phyloP scores from a whole-genome alignment of 2,113 vertebrate genomes.

The Cryptotis parvus region DNA sequence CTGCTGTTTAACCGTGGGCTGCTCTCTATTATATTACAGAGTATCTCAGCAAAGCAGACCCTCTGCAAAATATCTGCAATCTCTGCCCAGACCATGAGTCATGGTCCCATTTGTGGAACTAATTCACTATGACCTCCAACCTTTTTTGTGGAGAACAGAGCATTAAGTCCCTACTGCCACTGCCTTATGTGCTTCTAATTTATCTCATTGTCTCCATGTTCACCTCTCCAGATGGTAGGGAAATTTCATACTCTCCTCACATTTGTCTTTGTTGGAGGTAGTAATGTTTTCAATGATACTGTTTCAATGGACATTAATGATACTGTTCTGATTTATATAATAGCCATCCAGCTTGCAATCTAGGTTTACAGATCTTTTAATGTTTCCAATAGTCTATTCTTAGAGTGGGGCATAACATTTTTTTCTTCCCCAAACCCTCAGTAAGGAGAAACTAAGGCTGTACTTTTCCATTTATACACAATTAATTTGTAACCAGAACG shows the following conservation, averaged over 20 bases:
- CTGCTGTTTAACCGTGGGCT: background rate
- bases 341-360: background rate
- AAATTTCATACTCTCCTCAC: background rate
- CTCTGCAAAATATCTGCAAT: background rate
- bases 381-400: background rate
- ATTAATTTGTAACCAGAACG: background rate
- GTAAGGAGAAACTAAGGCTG: background rate
- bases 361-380: constrained; percentile 23
- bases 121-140: background rate
- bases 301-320: background rate
- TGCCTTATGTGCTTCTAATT: background rate
- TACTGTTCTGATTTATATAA: background rate
- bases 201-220: background rate
- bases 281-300: background rate
- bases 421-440: background rate
- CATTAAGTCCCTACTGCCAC: background rate
- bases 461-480: background rate
- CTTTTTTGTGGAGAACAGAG: background rate
- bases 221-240: background rate
- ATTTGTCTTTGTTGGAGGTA: background rate
- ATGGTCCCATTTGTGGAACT: background rate
- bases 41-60: background rate
- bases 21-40: background rate
- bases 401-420: background rate
- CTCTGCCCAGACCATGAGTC: background rate